phyloP scores from a whole-genome alignment of 2,888 invertebrate species.

The Drosophila infuscata region DNA sequence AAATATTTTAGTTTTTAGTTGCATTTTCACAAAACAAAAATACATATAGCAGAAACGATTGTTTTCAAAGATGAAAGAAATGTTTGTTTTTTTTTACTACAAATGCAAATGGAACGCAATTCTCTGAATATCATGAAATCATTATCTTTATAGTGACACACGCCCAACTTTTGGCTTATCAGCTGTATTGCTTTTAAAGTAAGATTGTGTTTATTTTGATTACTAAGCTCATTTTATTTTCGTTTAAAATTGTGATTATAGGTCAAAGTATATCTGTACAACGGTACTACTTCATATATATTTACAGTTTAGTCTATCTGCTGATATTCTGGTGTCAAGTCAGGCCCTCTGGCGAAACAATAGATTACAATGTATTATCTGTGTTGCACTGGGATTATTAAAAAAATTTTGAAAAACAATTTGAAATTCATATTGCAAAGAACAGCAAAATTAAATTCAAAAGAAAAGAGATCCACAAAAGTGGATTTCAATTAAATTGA shows the following conservation, averaged over 20 bases:
- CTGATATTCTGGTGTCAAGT: background rate
- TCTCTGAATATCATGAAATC: background rate
- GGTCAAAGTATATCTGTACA: background rate
- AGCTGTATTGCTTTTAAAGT: too few relatives aligned
- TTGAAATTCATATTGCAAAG: background rate
- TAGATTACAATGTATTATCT: background rate
- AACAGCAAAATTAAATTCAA: background rate
- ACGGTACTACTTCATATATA: background rate
- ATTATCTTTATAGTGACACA: background rate
- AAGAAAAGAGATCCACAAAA: background rate
- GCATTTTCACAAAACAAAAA: conserved; percentile 36
- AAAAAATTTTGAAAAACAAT: background rate
- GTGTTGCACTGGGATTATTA: background rate
- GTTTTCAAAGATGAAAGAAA: conserved; percentile 19
- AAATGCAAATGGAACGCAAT: background rate
- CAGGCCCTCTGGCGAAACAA: background rate
- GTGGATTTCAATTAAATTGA: background rate
- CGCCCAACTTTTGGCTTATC: background rate
- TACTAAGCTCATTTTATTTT: background rate
- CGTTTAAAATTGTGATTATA: background rate
- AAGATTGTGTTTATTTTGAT: background rate
- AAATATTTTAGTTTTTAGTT: conserved; percentile 47
- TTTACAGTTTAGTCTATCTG: background rate
- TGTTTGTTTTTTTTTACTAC: conserved; percentile 3
- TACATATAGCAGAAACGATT: conserved; percentile 10